Evolutionary conservation across 1,140 invertebrate species (phyloP).

Genomic region (Eumeta japonica): DNA sequence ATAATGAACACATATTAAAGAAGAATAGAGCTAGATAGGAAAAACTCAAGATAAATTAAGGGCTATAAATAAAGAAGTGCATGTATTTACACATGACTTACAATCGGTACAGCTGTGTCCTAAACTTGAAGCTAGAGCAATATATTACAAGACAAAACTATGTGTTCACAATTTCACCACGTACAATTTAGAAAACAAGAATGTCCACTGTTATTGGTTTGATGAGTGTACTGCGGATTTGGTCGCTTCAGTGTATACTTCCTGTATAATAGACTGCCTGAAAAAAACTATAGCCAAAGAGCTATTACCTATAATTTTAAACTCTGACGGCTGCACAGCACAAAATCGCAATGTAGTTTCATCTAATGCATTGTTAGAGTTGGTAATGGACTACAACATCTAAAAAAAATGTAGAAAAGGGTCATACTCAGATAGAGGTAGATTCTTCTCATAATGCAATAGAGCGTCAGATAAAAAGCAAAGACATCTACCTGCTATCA

Average conservation of each 20-base stretch:
- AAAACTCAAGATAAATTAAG: constrained; percentile 15
- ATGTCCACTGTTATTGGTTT: too few species aligned
- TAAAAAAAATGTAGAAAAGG: too few species aligned
- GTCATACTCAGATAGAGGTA: too few species aligned
- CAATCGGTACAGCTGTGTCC: constrained; percentile 30
- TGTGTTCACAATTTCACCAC: constrained; percentile 7
- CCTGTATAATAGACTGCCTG: neutral
- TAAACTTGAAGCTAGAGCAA: constrained; percentile 21
- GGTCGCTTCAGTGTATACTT: neutral
- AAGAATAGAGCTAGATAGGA: constrained; percentile 13
- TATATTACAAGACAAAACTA: constrained; percentile 42
- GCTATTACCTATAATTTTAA: neutral
- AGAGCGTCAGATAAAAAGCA: too few species aligned
- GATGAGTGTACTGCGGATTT: too few species aligned
- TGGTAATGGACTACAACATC: too few species aligned
- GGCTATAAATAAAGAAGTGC: too few species aligned
- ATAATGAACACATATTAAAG: constrained; percentile 18
- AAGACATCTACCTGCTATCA: too few species aligned
- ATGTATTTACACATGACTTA: constrained; percentile 24
- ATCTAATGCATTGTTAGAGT: too few species aligned
- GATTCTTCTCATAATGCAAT: too few species aligned
- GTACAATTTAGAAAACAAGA: too few species aligned
- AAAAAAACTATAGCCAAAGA: neutral
- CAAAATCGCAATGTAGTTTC: neutral
- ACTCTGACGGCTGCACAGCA: neutral